Conservation (phyloP, 2,797 vertebrate species). For the Pangasius krempfi region DNA sequence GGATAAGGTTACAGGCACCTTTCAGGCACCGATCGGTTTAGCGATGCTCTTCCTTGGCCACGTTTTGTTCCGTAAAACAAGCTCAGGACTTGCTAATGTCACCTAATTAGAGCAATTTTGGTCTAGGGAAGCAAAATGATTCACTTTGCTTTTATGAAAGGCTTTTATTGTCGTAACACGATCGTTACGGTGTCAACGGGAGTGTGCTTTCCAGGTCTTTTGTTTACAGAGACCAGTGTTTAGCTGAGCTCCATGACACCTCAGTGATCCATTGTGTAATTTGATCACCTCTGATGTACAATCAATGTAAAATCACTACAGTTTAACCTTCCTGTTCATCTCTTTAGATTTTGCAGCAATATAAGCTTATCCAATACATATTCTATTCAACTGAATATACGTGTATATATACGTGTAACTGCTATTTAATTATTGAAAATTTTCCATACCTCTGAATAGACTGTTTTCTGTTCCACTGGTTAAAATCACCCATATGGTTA, state of each 20-base stretch:
- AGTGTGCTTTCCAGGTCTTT: not conserved
- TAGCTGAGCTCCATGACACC: slow-evolving; percentile 1
- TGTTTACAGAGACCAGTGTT: slow-evolving; percentile 7
- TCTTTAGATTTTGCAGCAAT: not conserved
- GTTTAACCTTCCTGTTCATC: slow-evolving; percentile 30
- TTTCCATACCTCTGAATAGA: not conserved
- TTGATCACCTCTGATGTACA: slow-evolving; percentile 24
- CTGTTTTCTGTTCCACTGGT: not conserved
- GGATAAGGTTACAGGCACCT: slow-evolving; percentile 50
- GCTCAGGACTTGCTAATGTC: slow-evolving; percentile 23
- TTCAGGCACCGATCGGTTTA: slow-evolving; percentile 18
- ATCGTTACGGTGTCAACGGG: not conserved
- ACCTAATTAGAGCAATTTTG: slow-evolving; percentile 43
- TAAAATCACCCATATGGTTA: not conserved
- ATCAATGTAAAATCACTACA: slow-evolving; percentile 40
- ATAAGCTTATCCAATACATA: too few species aligned
- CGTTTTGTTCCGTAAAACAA: slow-evolving; percentile 4
- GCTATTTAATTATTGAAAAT: not conserved
- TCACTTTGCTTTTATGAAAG: slow-evolving; percentile 15
- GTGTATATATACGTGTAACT: not conserved
- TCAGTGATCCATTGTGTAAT: not conserved
- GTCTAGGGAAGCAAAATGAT: slow-evolving; percentile 28
- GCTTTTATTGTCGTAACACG: slow-evolving; percentile 8
- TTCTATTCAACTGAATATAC: too few species aligned
- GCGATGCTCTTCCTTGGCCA: not conserved